A percentile compares a stretch with the other conserved stretches of the same genome.
These are phyloP conservation scores for Oncopeltus fasciatus DNA, from an alignment of 1,140 invertebrate genomes.

Conservation along the genomic window DNA sequence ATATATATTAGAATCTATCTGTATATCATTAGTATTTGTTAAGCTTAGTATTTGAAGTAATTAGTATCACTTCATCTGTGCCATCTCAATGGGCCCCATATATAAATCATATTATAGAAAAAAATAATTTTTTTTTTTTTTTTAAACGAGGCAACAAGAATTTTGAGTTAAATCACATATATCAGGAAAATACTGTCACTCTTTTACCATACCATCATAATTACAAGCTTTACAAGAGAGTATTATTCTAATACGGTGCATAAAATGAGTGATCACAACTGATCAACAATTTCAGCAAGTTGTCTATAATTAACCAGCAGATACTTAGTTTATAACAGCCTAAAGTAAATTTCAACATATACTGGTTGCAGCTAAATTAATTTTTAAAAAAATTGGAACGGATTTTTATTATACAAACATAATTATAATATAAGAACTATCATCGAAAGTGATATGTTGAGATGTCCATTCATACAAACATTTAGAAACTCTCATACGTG, in stretches of 20 bases:
- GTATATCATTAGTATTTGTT: too few species aligned
- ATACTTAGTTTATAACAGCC: background rate
- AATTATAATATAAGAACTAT: background rate
- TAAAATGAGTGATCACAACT: background rate
- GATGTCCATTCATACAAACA: constrained; percentile 9
- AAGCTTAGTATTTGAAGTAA: too few species aligned
- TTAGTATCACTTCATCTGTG: too few species aligned
- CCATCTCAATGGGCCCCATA: too few species aligned
- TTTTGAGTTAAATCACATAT: constrained; percentile 6
- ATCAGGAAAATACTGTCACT: background rate
- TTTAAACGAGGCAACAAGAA: background rate
- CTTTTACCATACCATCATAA: background rate
- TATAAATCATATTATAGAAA: background rate
- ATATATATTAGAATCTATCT: too few species aligned
- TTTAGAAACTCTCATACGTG: background rate
- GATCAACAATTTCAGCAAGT: background rate
- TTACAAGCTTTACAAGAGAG: background rate
- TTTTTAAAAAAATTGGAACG: background rate
- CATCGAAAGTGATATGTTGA: constrained; percentile 12
- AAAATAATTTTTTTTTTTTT: constrained; percentile 8
- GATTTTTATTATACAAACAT: background rate
- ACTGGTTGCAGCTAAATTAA: constrained; percentile 6
- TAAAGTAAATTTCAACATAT: background rate
- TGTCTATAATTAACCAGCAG: background rate
- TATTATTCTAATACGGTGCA: background rate